Conservation (phyloP, 2,888 invertebrate species). For the Melanotus villosus region DNA sequence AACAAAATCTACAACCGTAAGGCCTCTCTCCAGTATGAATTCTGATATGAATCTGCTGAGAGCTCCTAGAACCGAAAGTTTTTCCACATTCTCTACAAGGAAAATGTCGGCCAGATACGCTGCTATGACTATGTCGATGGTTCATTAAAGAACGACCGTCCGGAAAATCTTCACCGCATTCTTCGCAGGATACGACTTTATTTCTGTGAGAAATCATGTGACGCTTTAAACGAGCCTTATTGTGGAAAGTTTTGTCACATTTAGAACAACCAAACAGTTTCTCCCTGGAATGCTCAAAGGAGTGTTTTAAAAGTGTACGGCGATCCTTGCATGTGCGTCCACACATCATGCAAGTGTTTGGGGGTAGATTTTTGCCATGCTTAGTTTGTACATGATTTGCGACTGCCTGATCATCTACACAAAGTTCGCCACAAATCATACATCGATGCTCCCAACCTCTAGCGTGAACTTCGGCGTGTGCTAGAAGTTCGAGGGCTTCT, state of each 20-base stretch:
- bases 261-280: constrained; percentile 75
- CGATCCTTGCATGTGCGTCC: constrained; percentile 80
- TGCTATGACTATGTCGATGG: constrained; percentile 75
- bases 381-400: constrained; percentile 75
- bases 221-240: constrained; percentile 76
- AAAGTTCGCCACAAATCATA: constrained; percentile 77
- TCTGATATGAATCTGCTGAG: constrained; percentile 88
- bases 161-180: constrained; percentile 80
- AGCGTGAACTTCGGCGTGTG: constrained; percentile 85
- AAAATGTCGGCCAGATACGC: constrained; percentile 75
- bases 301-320: constrained; percentile 77
- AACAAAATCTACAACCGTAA: constrained; percentile 88
- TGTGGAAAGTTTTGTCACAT: constrained; percentile 80
- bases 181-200: constrained; percentile 79
- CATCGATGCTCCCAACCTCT: constrained; percentile 74
- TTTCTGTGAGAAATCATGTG: constrained; percentile 81
- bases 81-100: constrained; percentile 89
- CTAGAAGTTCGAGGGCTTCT: constrained; percentile 82
- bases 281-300: constrained; percentile 78
- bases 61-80: constrained; percentile 88
- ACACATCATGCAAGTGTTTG: constrained; percentile 78
- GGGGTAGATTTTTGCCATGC: constrained; percentile 74
- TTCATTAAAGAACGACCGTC: constrained; percentile 80
- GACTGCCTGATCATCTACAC: constrained; percentile 75
- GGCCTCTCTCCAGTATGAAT: constrained; percentile 90